Conservation (phyloP, 2,888 invertebrate genomes). For the Biston betularia region DNA sequence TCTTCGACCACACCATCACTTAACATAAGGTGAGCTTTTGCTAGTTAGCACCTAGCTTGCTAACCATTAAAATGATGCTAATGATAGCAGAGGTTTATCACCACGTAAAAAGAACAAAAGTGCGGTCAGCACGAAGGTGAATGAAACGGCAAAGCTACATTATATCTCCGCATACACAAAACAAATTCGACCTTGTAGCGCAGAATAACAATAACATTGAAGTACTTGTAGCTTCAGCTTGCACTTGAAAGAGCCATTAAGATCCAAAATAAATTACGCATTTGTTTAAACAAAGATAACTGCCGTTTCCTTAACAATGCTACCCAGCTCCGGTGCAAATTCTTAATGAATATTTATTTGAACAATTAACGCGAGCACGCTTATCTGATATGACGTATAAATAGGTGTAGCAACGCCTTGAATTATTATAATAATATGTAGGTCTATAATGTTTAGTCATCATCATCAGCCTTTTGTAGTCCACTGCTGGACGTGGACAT, state of each 20-base stretch:
- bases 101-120: not conserved
- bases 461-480: too few species aligned
- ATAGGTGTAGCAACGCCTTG: constrained; percentile 41
- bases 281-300: constrained; percentile 45
- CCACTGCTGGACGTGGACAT: too few species aligned
- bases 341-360: constrained; percentile 51
- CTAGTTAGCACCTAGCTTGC: too few species aligned
- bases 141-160: not conserved
- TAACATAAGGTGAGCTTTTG: too few species aligned
- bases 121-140: not conserved
- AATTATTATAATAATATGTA: too few species aligned
- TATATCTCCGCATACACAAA: constrained; percentile 4
- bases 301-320: constrained; percentile 47
- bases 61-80: too few species aligned
- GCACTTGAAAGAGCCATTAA: constrained; percentile 26
- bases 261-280: constrained; percentile 35
- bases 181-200: constrained; percentile 10
- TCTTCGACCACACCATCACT: too few species aligned
- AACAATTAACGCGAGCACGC: constrained; percentile 35
- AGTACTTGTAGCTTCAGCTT: not conserved
- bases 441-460: too few species aligned
- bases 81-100: not conserved
- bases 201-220: too few species aligned
- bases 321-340: constrained; percentile 42
- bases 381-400: constrained; percentile 23